These are phyloP conservation scores for Anguilla japonica DNA, from an alignment of 2,113 vertebrate species.

Conservation along the genomic window DNA sequence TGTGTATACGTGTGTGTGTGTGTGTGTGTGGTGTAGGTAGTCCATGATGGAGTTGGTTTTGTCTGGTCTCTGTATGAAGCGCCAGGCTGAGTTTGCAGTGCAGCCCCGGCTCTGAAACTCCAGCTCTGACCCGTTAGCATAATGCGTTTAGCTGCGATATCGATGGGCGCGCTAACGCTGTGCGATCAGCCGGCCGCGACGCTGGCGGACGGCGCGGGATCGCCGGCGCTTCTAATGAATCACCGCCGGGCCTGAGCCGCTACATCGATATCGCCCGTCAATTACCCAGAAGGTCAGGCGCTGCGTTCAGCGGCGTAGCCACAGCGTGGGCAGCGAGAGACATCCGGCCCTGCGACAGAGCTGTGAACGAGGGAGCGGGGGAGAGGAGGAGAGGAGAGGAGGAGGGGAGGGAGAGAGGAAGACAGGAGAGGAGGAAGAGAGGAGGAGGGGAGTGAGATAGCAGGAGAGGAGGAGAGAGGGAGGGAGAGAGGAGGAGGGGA, in stretches of 20 bases:
- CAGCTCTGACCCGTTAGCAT: conserved; percentile 55
- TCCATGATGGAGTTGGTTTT: background rate
- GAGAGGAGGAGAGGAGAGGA: background rate
- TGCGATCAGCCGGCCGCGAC: conserved; percentile 89
- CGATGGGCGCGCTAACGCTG: conserved; percentile 98
- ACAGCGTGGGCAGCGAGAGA: conserved; percentile 87
- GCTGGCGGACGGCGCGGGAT: conserved; percentile 94
- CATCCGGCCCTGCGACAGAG: conserved; percentile 84
- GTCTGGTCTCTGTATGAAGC: conserved; percentile 66
- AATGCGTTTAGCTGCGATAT: conserved; percentile 91
- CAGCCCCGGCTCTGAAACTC: conserved; percentile 74
- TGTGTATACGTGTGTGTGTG: background rate
- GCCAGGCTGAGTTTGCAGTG: conserved; percentile 79
- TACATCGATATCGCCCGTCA: conserved; percentile 99
- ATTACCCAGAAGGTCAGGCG: conserved; percentile 99
- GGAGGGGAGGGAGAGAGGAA: background rate
- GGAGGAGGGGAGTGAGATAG: too few relatives aligned
- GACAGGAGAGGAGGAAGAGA: too few relatives aligned
- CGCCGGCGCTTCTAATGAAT: conserved; percentile 98
- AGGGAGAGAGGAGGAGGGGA: too few relatives aligned
- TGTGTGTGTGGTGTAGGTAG: background rate
- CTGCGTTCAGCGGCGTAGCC: conserved; percentile 80
- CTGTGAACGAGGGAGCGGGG: conserved; percentile 65
- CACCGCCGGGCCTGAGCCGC: conserved; percentile 98
- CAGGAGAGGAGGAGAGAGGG: too few relatives aligned